phyloP scores from a whole-genome alignment of 2,797 vertebrate genomes.

The Micrastur ruficollis region DNA sequence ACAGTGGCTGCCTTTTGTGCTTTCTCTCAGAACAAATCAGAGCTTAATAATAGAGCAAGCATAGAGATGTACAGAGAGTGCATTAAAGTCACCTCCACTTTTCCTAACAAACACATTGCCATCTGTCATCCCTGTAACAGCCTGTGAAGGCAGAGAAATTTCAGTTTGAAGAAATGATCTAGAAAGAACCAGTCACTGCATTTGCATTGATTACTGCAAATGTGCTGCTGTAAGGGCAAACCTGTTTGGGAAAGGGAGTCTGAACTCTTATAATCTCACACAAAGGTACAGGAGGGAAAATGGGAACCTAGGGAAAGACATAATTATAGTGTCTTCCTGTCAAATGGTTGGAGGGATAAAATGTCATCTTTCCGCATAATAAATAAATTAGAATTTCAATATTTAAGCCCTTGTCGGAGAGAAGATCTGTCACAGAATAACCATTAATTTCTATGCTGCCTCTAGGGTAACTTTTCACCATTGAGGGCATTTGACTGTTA shows the following conservation, averaged over 20 bases:
- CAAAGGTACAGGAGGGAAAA: background rate
- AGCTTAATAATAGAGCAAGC: slow-evolving; percentile 44
- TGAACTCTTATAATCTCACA: slow-evolving; percentile 13
- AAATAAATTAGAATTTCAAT: slow-evolving; percentile 63
- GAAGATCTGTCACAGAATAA: slow-evolving; percentile 20
- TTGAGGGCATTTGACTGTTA: slow-evolving; percentile 38
- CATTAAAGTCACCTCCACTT: slow-evolving; percentile 64
- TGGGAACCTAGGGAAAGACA: background rate
- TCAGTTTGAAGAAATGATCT: slow-evolving; percentile 53
- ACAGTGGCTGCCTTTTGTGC: slow-evolving; percentile 21
- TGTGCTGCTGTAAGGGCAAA: background rate
- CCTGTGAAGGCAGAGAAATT: slow-evolving; percentile 13
- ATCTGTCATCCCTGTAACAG: slow-evolving; percentile 42
- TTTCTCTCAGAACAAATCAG: slow-evolving; percentile 30
- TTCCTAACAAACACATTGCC: slow-evolving; percentile 34
- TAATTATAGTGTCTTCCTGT: slow-evolving; percentile 31
- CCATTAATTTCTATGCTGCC: slow-evolving; percentile 10
- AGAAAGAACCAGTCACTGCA: slow-evolving; percentile 31
- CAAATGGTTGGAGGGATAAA: slow-evolving; percentile 38
- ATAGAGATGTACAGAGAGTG: background rate
- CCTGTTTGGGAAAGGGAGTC: background rate
- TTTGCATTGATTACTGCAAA: slow-evolving; percentile 39
- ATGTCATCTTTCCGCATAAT: slow-evolving; percentile 51
- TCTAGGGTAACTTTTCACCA: slow-evolving; percentile 11
- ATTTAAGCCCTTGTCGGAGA: slow-evolving; percentile 49